These are phyloP conservation scores for Cataglyphis albicans DNA, from an alignment of 2,888 invertebrate genomes.

Conservation along the genomic window DNA sequence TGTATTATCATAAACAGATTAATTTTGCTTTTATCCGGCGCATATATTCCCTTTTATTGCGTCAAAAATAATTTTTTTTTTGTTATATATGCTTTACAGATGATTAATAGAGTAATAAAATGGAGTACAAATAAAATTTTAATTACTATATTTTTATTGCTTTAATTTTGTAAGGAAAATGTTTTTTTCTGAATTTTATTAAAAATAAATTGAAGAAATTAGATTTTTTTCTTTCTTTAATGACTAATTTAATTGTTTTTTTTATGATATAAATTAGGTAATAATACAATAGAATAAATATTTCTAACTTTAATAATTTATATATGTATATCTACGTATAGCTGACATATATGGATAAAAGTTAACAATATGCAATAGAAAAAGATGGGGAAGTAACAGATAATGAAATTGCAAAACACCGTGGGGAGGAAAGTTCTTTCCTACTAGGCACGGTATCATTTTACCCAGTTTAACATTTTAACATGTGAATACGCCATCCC, in stretches of 20 bases:
- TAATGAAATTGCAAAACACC: constrained; percentile 31
- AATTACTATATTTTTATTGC: not conserved
- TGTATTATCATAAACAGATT: not conserved
- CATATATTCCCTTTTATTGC: not conserved
- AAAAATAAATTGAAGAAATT: not conserved
- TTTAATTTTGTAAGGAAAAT: not conserved
- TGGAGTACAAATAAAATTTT: not conserved
- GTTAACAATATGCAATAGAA: constrained; percentile 11
- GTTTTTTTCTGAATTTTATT: not conserved
- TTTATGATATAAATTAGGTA: not conserved
- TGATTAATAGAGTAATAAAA: not conserved
- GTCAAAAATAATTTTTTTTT: not conserved
- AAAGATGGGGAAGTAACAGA: constrained; percentile 26
- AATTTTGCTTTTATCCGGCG: not conserved
- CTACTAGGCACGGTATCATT: constrained; percentile 48
- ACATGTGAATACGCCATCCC: constrained; percentile 53
- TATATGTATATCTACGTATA: not conserved
- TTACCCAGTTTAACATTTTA: constrained; percentile 55
- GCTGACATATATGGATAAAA: not conserved
- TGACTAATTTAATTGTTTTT: not conserved
- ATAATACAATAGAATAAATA: not conserved
- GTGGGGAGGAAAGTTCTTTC: constrained; percentile 46
- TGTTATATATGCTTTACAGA: not conserved
- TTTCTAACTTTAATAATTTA: constrained; percentile 10
- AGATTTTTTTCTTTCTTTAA: not conserved